These are phyloP conservation scores for Tuberolachnus salignus DNA, from an alignment of 2,888 invertebrate genomes.

Conservation along the genomic window DNA sequence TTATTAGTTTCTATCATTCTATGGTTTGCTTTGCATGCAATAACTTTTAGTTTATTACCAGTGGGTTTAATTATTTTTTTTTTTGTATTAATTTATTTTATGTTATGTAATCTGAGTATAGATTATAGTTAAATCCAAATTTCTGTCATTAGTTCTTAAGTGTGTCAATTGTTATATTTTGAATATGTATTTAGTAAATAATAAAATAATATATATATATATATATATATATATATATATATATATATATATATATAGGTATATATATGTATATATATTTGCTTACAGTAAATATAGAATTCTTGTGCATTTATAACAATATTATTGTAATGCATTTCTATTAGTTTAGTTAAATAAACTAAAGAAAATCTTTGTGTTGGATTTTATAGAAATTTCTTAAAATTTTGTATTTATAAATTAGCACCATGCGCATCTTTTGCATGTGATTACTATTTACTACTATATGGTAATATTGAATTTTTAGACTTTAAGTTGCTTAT, in stretches of 20 bases:
- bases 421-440: background rate
- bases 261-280: too few species aligned
- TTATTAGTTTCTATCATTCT: background rate
- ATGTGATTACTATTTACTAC: conserved; percentile 9
- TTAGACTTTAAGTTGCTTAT: conserved; percentile 8
- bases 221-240: too few species aligned
- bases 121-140: conserved; percentile 6
- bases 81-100: conserved; percentile 16
- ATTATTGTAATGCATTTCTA: conserved; percentile 30
- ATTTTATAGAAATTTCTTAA: conserved; percentile 20
- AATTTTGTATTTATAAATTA: conserved; percentile 9
- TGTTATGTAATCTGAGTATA: conserved; percentile 34
- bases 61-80: conserved; percentile 37
- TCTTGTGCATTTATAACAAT: conserved; percentile 20
- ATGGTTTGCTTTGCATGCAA: conserved; percentile 46
- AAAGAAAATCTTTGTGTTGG: conserved; percentile 1
- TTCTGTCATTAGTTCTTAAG: conserved; percentile 10
- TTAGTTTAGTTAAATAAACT: conserved; percentile 27
- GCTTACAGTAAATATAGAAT: conserved; percentile 33
- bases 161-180: conserved; percentile 28
- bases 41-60: conserved; percentile 40
- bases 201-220: conserved; percentile 2
- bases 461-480: background rate
- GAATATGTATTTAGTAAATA: conserved; percentile 36
- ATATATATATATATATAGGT: too few species aligned